Percentiles rank a stretch among this genome's conserved stretches.
These are phyloP conservation scores for Ornithoptera alexandrae DNA, from an alignment of 2,888 invertebrate genomes.

Conservation along the genomic window DNA sequence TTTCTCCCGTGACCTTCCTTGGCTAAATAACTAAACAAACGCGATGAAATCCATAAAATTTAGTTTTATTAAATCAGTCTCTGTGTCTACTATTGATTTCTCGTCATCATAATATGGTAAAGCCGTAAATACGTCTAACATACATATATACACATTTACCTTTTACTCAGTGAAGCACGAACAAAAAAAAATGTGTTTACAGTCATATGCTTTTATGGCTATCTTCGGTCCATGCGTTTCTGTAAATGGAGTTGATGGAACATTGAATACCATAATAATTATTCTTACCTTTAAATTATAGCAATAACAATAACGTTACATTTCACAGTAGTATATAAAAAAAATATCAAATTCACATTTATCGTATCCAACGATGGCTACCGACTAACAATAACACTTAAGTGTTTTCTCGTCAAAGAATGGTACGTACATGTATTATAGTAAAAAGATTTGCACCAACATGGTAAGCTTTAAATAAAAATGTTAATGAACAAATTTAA, in stretches of 20 bases:
- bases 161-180: not conserved
- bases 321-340: not conserved
- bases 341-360: constrained; percentile 1
- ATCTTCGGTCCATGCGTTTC: constrained; percentile 10
- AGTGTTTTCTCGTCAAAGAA: not conserved
- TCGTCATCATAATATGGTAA: not conserved
- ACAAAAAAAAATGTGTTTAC: constrained; percentile 5
- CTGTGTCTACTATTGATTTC: too few species aligned
- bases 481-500: too few species aligned
- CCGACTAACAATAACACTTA: not conserved
- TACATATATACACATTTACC: not conserved
- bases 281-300: constrained; percentile 12
- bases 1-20: too few species aligned
- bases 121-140: not conserved
- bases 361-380: not conserved
- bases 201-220: constrained; percentile 9
- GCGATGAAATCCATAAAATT: too few species aligned
- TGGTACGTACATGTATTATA: too few species aligned
- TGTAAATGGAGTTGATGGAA: constrained; percentile 9
- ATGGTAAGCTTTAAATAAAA: too few species aligned
- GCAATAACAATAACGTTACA: constrained; percentile 6
- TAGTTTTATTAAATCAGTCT: too few species aligned
- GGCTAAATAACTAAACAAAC: too few species aligned
- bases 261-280: constrained; percentile 15
- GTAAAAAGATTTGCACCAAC: too few species aligned